Conservation (phyloP, 2,888 invertebrate species). For the Diabrotica balteata region DNA sequence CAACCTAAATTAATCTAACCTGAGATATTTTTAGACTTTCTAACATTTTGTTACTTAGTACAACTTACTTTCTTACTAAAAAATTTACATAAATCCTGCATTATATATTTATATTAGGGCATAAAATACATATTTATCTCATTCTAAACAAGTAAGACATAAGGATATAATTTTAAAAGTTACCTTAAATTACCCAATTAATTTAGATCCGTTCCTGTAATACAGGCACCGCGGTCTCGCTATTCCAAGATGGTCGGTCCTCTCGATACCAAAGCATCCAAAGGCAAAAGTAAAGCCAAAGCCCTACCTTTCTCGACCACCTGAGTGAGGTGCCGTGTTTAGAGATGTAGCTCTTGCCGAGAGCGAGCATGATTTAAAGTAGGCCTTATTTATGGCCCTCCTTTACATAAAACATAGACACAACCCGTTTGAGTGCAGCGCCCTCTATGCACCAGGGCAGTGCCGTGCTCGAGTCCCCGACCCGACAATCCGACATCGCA, state of each 20-base stretch:
- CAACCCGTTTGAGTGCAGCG: constrained; percentile 57
- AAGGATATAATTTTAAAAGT: no score
- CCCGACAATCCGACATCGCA: constrained; percentile 12
- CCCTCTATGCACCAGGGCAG: constrained; percentile 49
- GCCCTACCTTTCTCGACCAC: constrained; percentile 50
- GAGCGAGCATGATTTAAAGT: constrained; percentile 59
- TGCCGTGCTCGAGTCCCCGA: constrained; percentile 45
- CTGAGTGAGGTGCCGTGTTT: constrained; percentile 56
- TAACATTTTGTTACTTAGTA: no score
- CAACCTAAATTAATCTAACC: no score
- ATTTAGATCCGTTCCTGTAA: not conserved
- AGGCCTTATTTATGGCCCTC: constrained; percentile 57
- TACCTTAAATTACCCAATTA: no score
- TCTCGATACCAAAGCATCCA: constrained; percentile 13
- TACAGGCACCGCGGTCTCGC: not conserved
- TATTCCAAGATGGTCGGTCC: constrained; percentile 14
- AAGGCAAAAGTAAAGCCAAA: constrained; percentile 27
- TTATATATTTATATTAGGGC: no score
- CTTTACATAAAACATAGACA: constrained; percentile 60
- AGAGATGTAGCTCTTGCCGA: constrained; percentile 54
- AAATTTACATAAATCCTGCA: no score
- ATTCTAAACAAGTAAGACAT: no score
- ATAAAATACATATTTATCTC: no score
- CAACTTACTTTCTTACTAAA: no score
- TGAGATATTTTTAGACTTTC: no score